A percentile compares a stretch with the other conserved stretches of the same genome.
Evolutionary conservation across 2,888 invertebrate species (phyloP).

Genomic region (Drosophila dives): DNA sequence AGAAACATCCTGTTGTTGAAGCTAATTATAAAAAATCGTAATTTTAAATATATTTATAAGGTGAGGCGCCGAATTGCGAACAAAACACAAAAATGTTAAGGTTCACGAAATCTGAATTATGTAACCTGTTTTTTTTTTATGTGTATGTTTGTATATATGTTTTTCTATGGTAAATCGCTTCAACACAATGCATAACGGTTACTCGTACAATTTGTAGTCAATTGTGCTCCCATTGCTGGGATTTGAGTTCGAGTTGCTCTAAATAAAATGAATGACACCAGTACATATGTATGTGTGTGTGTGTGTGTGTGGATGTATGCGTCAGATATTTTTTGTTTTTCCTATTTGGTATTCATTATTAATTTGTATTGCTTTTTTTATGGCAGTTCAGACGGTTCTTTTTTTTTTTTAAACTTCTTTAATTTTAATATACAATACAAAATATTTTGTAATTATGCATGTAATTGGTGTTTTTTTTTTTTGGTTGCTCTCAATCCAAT

Average conservation of each 20-base stretch:
- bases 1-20: neutral
- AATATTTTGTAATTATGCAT: conserved; percentile 40
- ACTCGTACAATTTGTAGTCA: conserved; percentile 13
- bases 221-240: conserved; percentile 6
- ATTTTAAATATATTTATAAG: neutral
- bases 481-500: conserved; percentile 13
- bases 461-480: conserved; percentile 34
- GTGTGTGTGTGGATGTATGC: conserved; percentile 20
- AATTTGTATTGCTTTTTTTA: conserved; percentile 68
- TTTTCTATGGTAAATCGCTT: conserved; percentile 23
- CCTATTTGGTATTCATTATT: conserved; percentile 42
- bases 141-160: neutral
- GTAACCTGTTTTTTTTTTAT: neutral
- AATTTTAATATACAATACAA: conserved; percentile 50
- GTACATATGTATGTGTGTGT: conserved; percentile 43
- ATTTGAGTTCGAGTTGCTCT: conserved; percentile 1
- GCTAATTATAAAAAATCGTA: neutral
- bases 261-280: conserved; percentile 26
- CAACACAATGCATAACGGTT: conserved; percentile 32
- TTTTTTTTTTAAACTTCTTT: conserved; percentile 35
- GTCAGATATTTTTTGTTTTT: conserved; percentile 35
- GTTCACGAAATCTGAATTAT: neutral
- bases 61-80: neutral
- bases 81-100: neutral
- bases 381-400: conserved; percentile 73